Conservation (phyloP, 1,140 invertebrate genomes). For the Drosophila pseudoananassae region DNA sequence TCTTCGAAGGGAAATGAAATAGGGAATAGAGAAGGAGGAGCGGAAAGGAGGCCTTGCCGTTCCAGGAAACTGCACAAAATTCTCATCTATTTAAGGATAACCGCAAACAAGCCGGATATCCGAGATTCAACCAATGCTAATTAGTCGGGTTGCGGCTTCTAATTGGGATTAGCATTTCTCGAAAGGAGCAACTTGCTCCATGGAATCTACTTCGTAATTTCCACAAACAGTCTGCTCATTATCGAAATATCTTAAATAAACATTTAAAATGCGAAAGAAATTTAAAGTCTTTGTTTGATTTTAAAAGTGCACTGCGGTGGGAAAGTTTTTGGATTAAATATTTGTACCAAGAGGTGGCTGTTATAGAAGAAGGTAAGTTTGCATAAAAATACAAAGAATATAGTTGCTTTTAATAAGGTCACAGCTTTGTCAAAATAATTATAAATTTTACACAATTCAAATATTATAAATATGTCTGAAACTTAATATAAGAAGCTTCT, state of each 20-base stretch:
- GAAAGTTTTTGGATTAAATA: too few relatives aligned
- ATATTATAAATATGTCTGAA: too few relatives aligned
- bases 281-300: too few relatives aligned
- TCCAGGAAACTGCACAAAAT: conserved; percentile 27
- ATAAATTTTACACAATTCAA: too few relatives aligned
- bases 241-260: background rate
- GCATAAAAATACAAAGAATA: too few relatives aligned
- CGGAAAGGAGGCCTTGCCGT: background rate
- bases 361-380: too few relatives aligned
- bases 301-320: too few relatives aligned
- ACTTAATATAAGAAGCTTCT: too few relatives aligned
- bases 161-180: conserved; percentile 39
- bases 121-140: conserved; percentile 38
- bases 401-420: too few relatives aligned
- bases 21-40: background rate
- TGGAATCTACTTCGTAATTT: background rate
- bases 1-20: background rate
- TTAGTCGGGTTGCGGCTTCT: conserved; percentile 36
- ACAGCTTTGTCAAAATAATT: too few relatives aligned
- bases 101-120: conserved; percentile 34
- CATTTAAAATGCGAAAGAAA: too few relatives aligned
- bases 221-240: conserved; percentile 6
- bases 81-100: conserved; percentile 13
- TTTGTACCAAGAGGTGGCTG: too few relatives aligned
- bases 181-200: conserved; percentile 25